Base-by-base conservation (phyloP, 2,888 invertebrate genomes). In the Pterobdella sp. region DNA sequence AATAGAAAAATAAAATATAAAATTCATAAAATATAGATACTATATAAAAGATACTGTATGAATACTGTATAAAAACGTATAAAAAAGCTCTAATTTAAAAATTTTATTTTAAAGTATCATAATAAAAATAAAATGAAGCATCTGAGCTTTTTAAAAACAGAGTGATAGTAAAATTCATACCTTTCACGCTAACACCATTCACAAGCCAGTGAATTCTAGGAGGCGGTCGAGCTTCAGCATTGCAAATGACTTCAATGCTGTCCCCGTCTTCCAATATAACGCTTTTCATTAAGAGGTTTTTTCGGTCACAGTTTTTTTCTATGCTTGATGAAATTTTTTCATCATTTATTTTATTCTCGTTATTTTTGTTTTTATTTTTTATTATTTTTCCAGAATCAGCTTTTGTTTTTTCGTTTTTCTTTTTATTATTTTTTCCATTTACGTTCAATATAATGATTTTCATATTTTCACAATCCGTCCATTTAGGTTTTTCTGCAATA, bases 181-280 rank as follows among this genome's bases (percentile, higher is more conserved):
- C 34, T 65, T 65, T 32, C 22, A 65, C 18, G 26, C 1, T n/a
- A 22, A 56, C 1, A 22, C 71, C 71, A 36, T 71, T 71, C 14
- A 71, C 36, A 22, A 14, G 63, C 71, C 71, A 71, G 26, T 63
- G 32, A 14, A 71, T 32, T 1, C 36, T 35, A 0, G 71, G 60
- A n/a, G 26, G 29, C 36, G 71, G 71, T 35, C 34, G 34, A 36
- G 52, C 71, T 18, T n/a, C 14, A 18, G 36, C 71, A 35, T 63
- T 36, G 34, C 71, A 71, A 31, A 63, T 52, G n/a, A 71, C 36
- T 32, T 71, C 63, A 0, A 56, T 63, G 29, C 32, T 34, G 37
- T 37, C 36, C 26, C 56, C 71, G 34, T 60, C 71, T 10, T 56
- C 71, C 34, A 37, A 3, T 26, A 18, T 56, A 10, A 71, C 60